phyloP scores from a whole-genome alignment of 1,140 invertebrate genomes.

The Drosophila jambulina region DNA sequence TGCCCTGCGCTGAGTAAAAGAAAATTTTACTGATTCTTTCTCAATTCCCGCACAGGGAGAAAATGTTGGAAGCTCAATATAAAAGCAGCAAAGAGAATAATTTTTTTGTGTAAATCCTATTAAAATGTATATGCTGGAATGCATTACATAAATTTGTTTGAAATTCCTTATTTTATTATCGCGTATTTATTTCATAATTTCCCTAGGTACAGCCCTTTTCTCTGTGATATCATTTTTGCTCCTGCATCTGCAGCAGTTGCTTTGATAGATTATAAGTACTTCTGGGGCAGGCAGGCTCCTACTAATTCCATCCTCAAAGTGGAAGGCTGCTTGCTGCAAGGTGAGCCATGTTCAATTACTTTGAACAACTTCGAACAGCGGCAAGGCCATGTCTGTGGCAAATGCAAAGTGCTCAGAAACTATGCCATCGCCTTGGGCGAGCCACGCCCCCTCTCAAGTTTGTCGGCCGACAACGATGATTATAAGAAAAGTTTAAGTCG shows the following conservation, averaged over 20 bases:
- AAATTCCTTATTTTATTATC: too few species aligned
- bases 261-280: slow-evolving; percentile 38
- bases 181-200: too few species aligned
- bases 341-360: slow-evolving; percentile 54
- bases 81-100: fast-evolving
- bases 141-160: background rate
- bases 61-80: background rate
- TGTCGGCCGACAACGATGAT: slow-evolving; percentile 42
- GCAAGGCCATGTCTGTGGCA: slow-evolving; percentile 51
- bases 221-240: background rate
- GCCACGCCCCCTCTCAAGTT: slow-evolving; percentile 39
- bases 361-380: slow-evolving; percentile 52
- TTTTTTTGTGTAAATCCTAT: background rate
- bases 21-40: slow-evolving; percentile 7
- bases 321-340: slow-evolving; percentile 30
- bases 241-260: slow-evolving; percentile 18
- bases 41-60: background rate
- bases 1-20: background rate
- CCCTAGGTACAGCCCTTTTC: background rate
- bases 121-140: background rate
- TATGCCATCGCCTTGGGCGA: slow-evolving; percentile 34
- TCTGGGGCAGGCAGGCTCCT: background rate
- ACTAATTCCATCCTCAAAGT: slow-evolving; percentile 9
- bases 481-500: slow-evolving; percentile 35
- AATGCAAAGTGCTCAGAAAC: slow-evolving; percentile 49